Evolutionary conservation across 2,113 vertebrate genomes (phyloP), one percentile per base, ranked within the genome.

Genomic region (Cryptomyrus ogoouensis): DNA sequence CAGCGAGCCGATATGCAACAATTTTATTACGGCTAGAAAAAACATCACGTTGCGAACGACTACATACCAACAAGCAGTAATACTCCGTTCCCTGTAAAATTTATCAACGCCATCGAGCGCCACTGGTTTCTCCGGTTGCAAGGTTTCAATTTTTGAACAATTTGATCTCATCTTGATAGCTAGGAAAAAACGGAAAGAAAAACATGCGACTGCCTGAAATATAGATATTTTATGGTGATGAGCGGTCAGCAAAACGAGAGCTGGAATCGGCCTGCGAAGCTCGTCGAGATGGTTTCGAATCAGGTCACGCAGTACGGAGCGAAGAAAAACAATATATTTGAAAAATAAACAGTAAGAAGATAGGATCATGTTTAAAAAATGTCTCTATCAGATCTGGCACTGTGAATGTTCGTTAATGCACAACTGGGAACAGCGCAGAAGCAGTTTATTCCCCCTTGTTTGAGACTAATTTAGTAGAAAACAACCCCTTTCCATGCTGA

Each of bases 321-420:
- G 17, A 84, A 88, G 83, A 52, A 70, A 56, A 84, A 89, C 58
- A 89, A 84, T 89, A 89, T 80, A 62, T 85, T 27, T 89, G 89
- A 89, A 89, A 89, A 89, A 89, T 56, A 89, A 52, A 83, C 42
- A 50, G 56, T 42, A n/a, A 86, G 49, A 21, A 89, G 90, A 91
- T 87, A 58, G 56, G 88, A 89, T 87, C 83, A 89, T 77, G 88
- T 87, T 46, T 86, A 80, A 91, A 80, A 86, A 86, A 42, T 86
- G 44, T 50, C 62, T 88, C n/a, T 91, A 83, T 89, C 90, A 52
- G 86, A 88, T 90, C 89, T 91, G 90, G 89, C 56, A 77, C 42
- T 50, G n/a, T n/a, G 53, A 21, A 27, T 39, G 15, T 47, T 52
- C 47, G 35, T 66, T 90, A 62, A 83, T 83, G 52, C 58, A 88